Evolutionary conservation across 2,113 vertebrate species (phyloP), one percentile per base, ranked within the genome.

Genomic region (Ceyx margarethae): DNA sequence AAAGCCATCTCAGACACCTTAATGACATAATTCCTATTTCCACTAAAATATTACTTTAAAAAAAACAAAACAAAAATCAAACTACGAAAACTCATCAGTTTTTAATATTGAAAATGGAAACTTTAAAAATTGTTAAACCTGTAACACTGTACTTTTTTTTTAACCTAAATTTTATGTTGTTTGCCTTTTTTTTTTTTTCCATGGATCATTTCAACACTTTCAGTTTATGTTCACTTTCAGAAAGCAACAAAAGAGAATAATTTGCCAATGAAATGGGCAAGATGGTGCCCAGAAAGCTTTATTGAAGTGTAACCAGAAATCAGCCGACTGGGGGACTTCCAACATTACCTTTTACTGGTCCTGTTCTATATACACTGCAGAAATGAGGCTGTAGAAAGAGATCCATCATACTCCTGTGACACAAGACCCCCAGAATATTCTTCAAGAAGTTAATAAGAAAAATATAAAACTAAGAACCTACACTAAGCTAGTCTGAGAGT

Each of bases 101-200:
- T 84, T 85, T 51, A 58, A 67, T 75, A 68, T 5, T 48, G 23
- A 56, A 86, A 43, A 12, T 53, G 26, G 9, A 75, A 73, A 76
- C 8, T 31, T 42, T 61, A 13, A 8, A 74, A 66, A 62, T 21
- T 3, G 31, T 77, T 19, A 13, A 71, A 90, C 69, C 8, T 43
- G 17, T n/a, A 67, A 28, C 4, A 33, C 0, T 0, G 22, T 60
- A 5, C 4, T 77, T 62, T 66, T 69, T 42, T 7, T 51, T 26
- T 20, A 10, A 73, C 8, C 10, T 22, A 62, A 62, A 54, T 33
- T 12, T 54, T 75, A 29, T 8, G 11, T 1, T 5, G 5, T 16
- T 18, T 48, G 20, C 14, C 37, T 37, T 35, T 35, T 35, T 15
- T 65, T 43, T n/a, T 46, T 28, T 35, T 12, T n/a, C 13, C 12